Evolutionary conservation across 2,888 invertebrate species (phyloP), one percentile per base, ranked within the genome.

Genomic region (Macrosiphum euphorbiae): DNA sequence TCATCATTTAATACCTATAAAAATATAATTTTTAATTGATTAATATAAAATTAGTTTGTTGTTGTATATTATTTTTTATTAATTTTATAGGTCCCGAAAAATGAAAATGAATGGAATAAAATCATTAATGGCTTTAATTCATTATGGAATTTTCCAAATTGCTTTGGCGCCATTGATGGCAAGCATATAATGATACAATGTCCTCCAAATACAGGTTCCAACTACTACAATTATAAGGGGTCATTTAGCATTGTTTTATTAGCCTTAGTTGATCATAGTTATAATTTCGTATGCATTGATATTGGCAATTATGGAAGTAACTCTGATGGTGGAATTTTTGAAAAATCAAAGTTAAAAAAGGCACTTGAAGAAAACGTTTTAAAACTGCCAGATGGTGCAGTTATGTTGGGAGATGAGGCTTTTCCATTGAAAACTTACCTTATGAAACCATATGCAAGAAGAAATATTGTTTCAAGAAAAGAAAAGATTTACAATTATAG

Each of bases 171-270:
- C 86, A 94, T 94, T 87, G 94, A 95, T 88, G 94, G 94, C 24
- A 94, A 95, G 58, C 94, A 94, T 91, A 89, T 92, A 90, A 44
- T 95, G 67, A 95, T 94, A n/a, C n/a, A n/a, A n/a, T n/a, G n/a
- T n/a, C n/a, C n/a, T n/a, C n/a, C n/a, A n/a, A n/a, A n/a, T n/a
- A 94, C 84, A 92, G 94, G 95, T 88, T 94, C 94, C 52, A 41
- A 87, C 26, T 95, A 94, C 67, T 95, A 94, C 61, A 95, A 95
- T 94, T 95, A 95, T 78, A 95, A 95, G 92, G 94, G 94, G 90
- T 91, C 87, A 41, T 61, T 94, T 61, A 93, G 92, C 78, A 94
- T 95, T 24, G 55, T 88, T 16, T 41, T 88, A 41, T 35, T 88
- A 41, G 88, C 90, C 28, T 67, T 90, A 47, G 90, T 90, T 47